phyloP scores from a whole-genome alignment of 2,888 invertebrate species.

The Polymixis flavicincta region DNA sequence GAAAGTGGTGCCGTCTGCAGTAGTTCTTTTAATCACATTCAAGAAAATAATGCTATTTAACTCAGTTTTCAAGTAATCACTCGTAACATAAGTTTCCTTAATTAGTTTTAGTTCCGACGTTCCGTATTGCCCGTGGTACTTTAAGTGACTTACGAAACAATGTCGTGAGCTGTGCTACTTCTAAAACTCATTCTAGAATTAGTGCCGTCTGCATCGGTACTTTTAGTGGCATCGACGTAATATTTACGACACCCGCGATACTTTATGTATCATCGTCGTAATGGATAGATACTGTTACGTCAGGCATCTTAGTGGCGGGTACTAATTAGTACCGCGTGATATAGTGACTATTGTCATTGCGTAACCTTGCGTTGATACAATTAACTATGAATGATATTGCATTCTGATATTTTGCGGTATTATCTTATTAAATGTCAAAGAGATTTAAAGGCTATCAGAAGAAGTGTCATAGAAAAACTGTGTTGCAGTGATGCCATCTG shows the following conservation, averaged over 20 bases:
- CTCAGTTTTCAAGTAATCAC: too few species aligned
- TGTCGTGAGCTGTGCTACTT: neutral
- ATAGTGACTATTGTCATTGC: neutral
- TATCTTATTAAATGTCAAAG: too few species aligned
- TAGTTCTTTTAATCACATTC: neutral
- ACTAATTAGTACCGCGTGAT: constrained; percentile 24
- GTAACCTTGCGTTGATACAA: neutral
- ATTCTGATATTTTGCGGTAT: neutral
- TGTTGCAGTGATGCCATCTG: too few species aligned
- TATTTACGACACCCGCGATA: neutral
- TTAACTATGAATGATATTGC: neutral
- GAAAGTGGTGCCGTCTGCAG: neutral
- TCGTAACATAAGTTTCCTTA: too few species aligned
- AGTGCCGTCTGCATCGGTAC: constrained; percentile 16
- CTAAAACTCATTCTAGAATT: neutral
- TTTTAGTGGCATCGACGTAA: neutral
- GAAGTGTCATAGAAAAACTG: too few species aligned
- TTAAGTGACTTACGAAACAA: neutral
- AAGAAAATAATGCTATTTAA: neutral
- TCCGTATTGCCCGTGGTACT: neutral
- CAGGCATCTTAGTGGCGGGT: constrained; percentile 6
- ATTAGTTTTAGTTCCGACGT: too few species aligned
- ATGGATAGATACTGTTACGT: neutral
- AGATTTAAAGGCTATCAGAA: too few species aligned
- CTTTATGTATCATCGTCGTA: neutral